These are phyloP conservation scores for Prolemur simus DNA, from an alignment of 2,113 vertebrate genomes.

Conservation along the genomic window DNA sequence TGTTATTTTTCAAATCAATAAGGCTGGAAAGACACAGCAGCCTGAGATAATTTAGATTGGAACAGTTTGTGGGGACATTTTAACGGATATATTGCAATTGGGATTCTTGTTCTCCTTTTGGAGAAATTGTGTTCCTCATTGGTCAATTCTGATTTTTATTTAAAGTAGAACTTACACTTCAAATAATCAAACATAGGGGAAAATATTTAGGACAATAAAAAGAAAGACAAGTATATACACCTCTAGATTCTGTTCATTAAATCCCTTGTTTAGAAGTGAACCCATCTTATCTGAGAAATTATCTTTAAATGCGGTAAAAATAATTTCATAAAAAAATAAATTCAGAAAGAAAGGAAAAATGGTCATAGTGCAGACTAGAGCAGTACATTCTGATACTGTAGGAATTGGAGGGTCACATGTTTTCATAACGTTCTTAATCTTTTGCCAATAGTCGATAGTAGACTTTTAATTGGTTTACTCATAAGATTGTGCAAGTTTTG, in stretches of 20 bases:
- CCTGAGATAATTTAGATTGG: slow-evolving; percentile 75
- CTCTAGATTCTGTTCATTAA: slow-evolving; percentile 31
- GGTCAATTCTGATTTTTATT: slow-evolving; percentile 62
- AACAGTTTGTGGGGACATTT: slow-evolving; percentile 68
- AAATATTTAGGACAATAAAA: slow-evolving; percentile 23
- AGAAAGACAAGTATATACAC: neutral
- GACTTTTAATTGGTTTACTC: neutral
- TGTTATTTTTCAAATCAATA: slow-evolving; percentile 87
- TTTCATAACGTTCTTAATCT: neutral
- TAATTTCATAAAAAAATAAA: slow-evolving; percentile 11
- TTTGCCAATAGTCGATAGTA: neutral
- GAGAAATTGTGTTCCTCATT: slow-evolving; percentile 51
- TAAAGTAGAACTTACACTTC: neutral
- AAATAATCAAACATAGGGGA: slow-evolving; percentile 45
- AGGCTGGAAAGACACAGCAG: slow-evolving; percentile 73
- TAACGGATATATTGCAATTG: slow-evolving; percentile 74
- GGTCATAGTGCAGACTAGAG: neutral
- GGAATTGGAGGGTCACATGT: neutral
- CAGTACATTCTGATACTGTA: neutral
- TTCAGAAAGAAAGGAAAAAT: neutral
- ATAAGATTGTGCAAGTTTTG: neutral
- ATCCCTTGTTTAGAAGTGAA: neutral
- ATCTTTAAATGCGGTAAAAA: neutral
- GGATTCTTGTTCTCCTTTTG: slow-evolving; percentile 61
- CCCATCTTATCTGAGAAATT: neutral